Evolutionary conservation across 2,113 vertebrate species (phyloP).

Genomic region (Falco punctatus): DNA sequence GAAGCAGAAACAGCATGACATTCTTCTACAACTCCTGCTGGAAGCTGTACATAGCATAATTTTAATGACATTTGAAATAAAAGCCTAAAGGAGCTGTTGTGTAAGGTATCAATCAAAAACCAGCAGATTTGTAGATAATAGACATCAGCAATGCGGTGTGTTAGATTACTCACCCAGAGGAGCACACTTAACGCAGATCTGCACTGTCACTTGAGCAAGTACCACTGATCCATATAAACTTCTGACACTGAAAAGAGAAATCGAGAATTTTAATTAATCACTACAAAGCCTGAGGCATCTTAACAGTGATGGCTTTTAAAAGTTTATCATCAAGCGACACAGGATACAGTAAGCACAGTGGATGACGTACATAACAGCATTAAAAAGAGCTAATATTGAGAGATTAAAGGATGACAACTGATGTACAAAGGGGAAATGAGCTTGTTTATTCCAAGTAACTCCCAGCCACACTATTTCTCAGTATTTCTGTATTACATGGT

Average conservation of each 20-base stretch:
- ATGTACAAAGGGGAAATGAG: background rate
- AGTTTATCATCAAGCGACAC: background rate
- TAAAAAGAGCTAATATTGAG: background rate
- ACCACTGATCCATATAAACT: constrained; percentile 30
- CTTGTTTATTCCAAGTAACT: constrained; percentile 11
- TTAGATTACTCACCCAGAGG: constrained; percentile 50
- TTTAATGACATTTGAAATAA: background rate
- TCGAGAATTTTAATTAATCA: background rate
- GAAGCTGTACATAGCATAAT: background rate
- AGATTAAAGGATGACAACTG: constrained; percentile 8
- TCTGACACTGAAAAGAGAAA: constrained; percentile 31
- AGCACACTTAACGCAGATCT: background rate
- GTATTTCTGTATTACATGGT: background rate
- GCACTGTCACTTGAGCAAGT: background rate
- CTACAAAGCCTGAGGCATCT: background rate
- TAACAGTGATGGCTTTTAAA: background rate
- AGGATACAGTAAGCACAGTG: background rate
- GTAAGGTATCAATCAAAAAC: background rate
- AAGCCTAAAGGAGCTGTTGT: background rate
- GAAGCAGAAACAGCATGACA: background rate
- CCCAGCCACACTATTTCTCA: background rate
- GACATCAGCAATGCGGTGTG: background rate
- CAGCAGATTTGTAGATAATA: background rate
- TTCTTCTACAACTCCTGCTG: background rate
- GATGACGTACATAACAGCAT: background rate